These are phyloP conservation scores for Lophotriccus pileatus DNA, from an alignment of 2,797 vertebrate species.

Conservation along the genomic window DNA sequence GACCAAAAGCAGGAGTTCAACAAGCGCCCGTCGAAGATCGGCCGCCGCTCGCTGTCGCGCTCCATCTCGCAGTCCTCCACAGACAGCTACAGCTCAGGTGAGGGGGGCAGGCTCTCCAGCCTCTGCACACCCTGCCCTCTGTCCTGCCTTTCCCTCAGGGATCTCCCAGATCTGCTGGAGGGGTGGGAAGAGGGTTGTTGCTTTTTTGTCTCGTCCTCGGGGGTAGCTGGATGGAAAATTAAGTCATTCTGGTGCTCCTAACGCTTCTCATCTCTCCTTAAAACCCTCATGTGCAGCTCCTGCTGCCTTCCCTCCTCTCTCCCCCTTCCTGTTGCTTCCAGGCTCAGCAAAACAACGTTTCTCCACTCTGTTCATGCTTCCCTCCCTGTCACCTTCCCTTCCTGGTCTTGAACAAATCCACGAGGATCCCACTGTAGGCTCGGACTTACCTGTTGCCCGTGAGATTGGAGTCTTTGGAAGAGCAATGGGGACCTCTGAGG, in stretches of 20 bases:
- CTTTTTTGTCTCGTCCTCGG: background rate
- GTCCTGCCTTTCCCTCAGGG: background rate
- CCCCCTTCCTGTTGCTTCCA: background rate
- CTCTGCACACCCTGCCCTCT: background rate
- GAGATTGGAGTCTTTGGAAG: background rate
- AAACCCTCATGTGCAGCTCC: accelerated
- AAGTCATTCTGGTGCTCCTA: background rate
- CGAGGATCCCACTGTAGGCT: accelerated
- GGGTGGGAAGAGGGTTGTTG: accelerated
- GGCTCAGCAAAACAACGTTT: background rate
- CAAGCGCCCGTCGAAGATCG: slow-evolving; percentile 96
- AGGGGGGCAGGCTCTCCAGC: background rate
- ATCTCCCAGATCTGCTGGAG: accelerated
- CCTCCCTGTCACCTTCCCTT: background rate
- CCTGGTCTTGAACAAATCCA: background rate
- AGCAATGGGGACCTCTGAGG: background rate
- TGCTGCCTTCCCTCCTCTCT: background rate
- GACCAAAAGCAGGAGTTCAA: slow-evolving; percentile 99
- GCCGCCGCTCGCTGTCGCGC: slow-evolving; percentile 94
- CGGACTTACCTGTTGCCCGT: accelerated
- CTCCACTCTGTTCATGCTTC: accelerated
- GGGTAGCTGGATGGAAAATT: background rate
- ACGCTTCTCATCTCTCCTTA: accelerated
- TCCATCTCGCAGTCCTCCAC: slow-evolving; percentile 99
- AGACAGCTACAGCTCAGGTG: slow-evolving; percentile 99